A percentile compares a stretch with the other conserved stretches of the same genome.
Evolutionary conservation across 2,888 invertebrate genomes (phyloP).

Genomic region (Ephialtes manifestator): DNA sequence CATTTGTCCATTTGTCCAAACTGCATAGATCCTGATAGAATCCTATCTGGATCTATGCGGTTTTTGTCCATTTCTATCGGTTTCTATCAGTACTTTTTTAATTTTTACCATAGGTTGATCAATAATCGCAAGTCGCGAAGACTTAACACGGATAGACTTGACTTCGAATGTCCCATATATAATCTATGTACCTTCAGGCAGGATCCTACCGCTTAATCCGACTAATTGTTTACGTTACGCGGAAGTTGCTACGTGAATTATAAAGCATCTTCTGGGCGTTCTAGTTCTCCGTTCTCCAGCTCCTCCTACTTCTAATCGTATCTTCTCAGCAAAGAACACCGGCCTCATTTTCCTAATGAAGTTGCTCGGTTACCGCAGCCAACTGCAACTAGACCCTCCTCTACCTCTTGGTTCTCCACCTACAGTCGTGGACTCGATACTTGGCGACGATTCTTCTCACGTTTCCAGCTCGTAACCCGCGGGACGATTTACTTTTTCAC

Average conservation of each 20-base stretch:
- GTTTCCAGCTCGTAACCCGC: neutral
- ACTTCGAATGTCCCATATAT: conserved; percentile 10
- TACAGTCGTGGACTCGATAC: conserved; percentile 17
- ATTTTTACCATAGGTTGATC: no score
- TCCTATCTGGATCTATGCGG: no score
- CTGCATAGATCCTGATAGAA: no score
- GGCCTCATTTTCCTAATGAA: conserved; percentile 81
- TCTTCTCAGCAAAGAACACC: conserved; percentile 78
- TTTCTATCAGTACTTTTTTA: no score
- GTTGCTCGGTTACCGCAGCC: conserved; percentile 69
- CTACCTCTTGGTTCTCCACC: conserved; percentile 2
- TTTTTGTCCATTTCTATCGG: no score
- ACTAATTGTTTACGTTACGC: conserved; percentile 84
- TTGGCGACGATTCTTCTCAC: conserved; percentile 31
- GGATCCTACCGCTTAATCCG: conserved; percentile 79
- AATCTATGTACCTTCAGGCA: conserved; percentile 13
- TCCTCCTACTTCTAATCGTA: conserved; percentile 76
- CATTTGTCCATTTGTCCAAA: no score
- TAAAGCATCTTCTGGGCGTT: conserved; percentile 74
- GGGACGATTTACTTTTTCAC: conserved; percentile 17
- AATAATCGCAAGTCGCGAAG: no score
- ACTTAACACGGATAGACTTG: neutral
- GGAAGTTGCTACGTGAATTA: conserved; percentile 82
- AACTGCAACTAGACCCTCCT: conserved; percentile 26
- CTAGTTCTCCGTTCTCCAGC: conserved; percentile 58